Evolutionary conservation across 2,797 vertebrate species (phyloP).

Genomic region (Sebastes cheni): DNA sequence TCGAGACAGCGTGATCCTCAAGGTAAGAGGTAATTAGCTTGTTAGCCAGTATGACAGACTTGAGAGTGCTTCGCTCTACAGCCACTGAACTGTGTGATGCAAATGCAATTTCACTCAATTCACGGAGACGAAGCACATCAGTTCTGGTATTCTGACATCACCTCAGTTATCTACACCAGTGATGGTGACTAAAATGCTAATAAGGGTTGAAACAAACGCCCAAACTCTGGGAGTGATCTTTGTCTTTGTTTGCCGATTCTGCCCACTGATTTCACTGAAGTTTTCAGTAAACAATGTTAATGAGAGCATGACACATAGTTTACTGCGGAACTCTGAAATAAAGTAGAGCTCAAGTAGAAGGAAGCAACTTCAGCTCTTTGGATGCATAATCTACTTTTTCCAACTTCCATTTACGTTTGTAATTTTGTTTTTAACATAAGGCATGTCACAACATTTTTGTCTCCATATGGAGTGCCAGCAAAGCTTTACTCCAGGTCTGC

Average conservation of each 20-base stretch:
- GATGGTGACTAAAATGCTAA: neutral
- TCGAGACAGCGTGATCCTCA: constrained; percentile 49
- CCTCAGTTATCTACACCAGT: neutral
- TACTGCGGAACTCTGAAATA: neutral
- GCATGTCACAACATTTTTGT: neutral
- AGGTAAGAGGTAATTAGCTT: constrained; percentile 63
- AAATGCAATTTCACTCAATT: constrained; percentile 46
- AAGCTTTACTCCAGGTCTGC: neutral
- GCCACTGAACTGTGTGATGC: constrained; percentile 36
- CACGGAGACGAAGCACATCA: constrained; percentile 2
- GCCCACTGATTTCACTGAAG: neutral
- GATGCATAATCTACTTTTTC: neutral
- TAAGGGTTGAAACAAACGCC: neutral
- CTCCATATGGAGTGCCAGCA: neutral
- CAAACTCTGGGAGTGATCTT: neutral
- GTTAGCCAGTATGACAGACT: constrained; percentile 45
- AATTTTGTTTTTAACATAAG: neutral
- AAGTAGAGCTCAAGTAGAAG: neutral
- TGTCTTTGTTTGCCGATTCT: neutral
- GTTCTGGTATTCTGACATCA: constrained; percentile 8
- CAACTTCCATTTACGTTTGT: neutral
- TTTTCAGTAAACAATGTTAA: neutral
- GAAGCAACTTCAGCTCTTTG: too few relatives aligned
- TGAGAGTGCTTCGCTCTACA: constrained; percentile 19
- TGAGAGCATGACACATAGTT: neutral